These are phyloP conservation scores for Micromesistius poutassou DNA, from an alignment of 2,797 vertebrate genomes.

Conservation along the genomic window DNA sequence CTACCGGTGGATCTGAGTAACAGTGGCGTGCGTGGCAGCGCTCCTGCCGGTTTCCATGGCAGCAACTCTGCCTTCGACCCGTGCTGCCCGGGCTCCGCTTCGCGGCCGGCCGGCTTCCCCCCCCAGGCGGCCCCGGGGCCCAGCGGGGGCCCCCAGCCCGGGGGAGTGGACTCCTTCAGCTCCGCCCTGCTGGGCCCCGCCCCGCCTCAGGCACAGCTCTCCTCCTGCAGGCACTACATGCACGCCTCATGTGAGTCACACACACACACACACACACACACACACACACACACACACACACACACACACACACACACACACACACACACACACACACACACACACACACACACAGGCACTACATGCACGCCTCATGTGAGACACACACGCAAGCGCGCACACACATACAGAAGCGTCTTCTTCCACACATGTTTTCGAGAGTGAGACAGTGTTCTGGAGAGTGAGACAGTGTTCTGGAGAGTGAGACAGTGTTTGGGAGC, in stretches of 20 bases:
- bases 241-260: conserved; percentile 73
- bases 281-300: not conserved
- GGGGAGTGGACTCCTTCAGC: conserved; percentile 83
- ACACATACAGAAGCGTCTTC: not conserved
- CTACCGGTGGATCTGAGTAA: conserved; percentile 96
- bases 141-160: conserved; percentile 74
- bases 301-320: not conserved
- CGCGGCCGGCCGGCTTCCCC: conserved; percentile 83
- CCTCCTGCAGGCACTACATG: conserved; percentile 91
- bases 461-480: too few species aligned
- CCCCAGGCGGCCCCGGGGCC: conserved; percentile 84
- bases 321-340: not conserved
- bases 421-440: too few species aligned
- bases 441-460: too few species aligned
- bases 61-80: conserved; percentile 94
- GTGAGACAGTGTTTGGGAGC: too few species aligned
- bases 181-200: conserved; percentile 84
- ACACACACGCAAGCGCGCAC: not conserved
- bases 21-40: conserved; percentile 83
- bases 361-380: not conserved
- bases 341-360: too few species aligned
- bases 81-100: conserved; percentile 91
- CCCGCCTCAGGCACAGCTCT: conserved; percentile 78
- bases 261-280: not conserved
- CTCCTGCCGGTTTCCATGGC: conserved; percentile 82